Conservation (phyloP, 2,113 vertebrate genomes). For the Nannospalax galili region DNA sequence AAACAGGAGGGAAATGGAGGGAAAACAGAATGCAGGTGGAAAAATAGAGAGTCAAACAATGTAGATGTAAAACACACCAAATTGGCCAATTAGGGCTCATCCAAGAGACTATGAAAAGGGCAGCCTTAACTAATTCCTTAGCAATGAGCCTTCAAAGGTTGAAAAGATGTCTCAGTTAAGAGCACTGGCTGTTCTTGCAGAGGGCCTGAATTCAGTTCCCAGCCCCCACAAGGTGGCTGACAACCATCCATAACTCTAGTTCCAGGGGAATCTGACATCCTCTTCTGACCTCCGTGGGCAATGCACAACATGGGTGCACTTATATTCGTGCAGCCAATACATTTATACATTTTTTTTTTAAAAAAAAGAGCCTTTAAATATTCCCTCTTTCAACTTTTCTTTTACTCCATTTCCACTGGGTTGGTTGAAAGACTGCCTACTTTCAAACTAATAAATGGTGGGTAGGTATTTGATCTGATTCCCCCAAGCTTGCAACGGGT, state of each 20-base stretch:
- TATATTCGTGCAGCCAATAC: too few species aligned
- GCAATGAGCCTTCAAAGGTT: neutral
- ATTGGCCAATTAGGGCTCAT: neutral
- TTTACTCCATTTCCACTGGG: neutral
- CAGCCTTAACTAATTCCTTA: neutral
- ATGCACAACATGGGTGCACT: too few species aligned
- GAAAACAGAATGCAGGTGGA: neutral
- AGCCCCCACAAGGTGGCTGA: too few species aligned
- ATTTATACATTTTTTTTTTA: too few species aligned
- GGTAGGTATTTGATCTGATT: neutral
- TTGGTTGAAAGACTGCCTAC: neutral
- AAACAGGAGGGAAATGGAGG: neutral
- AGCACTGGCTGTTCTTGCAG: too few species aligned
- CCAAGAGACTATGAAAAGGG: neutral
- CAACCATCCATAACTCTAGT: too few species aligned
- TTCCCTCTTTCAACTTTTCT: neutral
- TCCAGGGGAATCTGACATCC: too few species aligned
- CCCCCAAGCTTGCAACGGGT: neutral
- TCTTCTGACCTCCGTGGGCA: too few species aligned
- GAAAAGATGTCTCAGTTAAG: too few species aligned
- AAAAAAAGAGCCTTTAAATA: neutral
- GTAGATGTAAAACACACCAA: neutral
- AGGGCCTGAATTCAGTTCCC: too few species aligned
- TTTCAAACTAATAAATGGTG: neutral
- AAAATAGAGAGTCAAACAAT: neutral